Percentiles rank a stretch among this genome's conserved stretches.
phyloP scores from a whole-genome alignment of 2,113 vertebrate species.

The Rynchops niger region DNA sequence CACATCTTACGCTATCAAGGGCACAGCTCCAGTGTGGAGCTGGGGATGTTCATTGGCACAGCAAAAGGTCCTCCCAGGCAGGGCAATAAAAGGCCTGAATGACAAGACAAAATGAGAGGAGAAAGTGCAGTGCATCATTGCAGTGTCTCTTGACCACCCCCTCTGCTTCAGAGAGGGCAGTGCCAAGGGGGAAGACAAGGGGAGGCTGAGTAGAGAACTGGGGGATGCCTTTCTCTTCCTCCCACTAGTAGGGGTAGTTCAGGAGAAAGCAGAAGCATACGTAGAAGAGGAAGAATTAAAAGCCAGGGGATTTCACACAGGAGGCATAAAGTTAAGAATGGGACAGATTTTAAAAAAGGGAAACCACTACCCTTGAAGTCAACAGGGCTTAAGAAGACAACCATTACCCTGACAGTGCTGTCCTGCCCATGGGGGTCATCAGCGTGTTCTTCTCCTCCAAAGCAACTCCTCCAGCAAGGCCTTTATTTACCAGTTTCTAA shows the following conservation, averaged over 20 bases:
- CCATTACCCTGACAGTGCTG: background rate
- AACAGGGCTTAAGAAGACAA: background rate
- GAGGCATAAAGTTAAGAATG: background rate
- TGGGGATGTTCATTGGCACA: background rate
- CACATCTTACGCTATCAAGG: background rate
- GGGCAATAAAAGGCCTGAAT: background rate
- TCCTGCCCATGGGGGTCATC: fast-evolving
- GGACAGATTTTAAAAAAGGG: background rate
- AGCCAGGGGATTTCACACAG: background rate
- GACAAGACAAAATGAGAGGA: background rate
- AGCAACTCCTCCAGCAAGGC: background rate
- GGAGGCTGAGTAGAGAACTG: background rate
- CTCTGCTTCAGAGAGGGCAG: background rate
- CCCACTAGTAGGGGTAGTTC: fast-evolving
- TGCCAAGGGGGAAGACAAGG: background rate
- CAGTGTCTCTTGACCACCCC: background rate
- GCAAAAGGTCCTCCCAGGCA: background rate
- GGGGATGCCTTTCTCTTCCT: background rate
- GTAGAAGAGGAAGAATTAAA: background rate
- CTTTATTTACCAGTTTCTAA: constrained; percentile 19
- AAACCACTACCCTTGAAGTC: background rate
- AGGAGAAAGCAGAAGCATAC: background rate
- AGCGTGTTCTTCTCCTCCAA: background rate
- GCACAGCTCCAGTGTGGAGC: background rate
- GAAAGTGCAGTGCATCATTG: background rate